A percentile compares a stretch with the other conserved stretches of the same genome.
These are phyloP conservation scores for Nymphicus hollandicus DNA, from an alignment of 2,113 vertebrate species.

Conservation along the genomic window DNA sequence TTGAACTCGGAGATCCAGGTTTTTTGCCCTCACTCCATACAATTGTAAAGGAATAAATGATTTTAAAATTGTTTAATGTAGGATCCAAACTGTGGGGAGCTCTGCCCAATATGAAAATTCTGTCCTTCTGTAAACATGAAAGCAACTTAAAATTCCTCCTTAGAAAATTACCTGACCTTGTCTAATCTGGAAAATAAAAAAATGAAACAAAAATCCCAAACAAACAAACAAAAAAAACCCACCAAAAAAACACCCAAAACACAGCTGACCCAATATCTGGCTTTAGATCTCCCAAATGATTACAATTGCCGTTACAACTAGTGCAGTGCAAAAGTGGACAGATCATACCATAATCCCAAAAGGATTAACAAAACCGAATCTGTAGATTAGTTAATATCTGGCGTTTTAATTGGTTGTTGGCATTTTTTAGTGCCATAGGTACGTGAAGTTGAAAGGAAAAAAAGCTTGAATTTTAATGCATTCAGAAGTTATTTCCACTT, in stretches of 20 bases:
- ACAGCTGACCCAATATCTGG: not conserved
- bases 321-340: not conserved
- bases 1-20: not conserved
- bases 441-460: not conserved
- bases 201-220: not conserved
- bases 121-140: not conserved
- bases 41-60: not conserved
- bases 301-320: not conserved
- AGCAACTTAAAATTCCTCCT: not conserved
- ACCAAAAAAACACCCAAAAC: accelerated
- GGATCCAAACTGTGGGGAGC: not conserved
- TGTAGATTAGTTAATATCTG: accelerated
- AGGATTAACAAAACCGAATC: not conserved
- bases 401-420: not conserved
- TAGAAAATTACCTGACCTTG: not conserved
- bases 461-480: not conserved
- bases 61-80: not conserved
- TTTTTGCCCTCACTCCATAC: not conserved
- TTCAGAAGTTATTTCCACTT: not conserved
- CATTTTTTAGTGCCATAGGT: not conserved
- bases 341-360: not conserved
- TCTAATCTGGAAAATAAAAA: not conserved
- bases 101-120: not conserved
- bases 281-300: not conserved
- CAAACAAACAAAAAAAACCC: not conserved